These are phyloP conservation scores for Ochropleura plecta DNA, from an alignment of 2,888 invertebrate genomes.

Conservation along the genomic window DNA sequence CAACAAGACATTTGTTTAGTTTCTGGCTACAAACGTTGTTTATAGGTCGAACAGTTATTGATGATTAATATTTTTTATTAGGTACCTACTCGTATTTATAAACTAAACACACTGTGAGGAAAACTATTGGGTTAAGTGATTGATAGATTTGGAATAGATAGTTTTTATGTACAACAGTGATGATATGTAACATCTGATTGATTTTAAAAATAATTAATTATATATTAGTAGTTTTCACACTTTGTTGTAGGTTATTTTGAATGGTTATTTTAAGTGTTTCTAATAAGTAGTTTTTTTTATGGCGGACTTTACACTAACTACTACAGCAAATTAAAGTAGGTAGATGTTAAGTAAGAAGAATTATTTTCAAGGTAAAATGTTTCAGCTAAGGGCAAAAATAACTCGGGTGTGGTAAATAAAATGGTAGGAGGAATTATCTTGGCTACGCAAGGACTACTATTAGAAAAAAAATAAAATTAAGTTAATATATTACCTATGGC, in stretches of 20 bases:
- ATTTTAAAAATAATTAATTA: slow-evolving; percentile 12
- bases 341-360: slow-evolving; percentile 59
- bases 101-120: slow-evolving; percentile 34
- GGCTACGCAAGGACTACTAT: slow-evolving; percentile 80
- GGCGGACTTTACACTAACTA: slow-evolving; percentile 62
- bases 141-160: slow-evolving; percentile 33
- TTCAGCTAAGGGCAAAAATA: slow-evolving; percentile 64
- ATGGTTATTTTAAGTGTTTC: slow-evolving; percentile 28
- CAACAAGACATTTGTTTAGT: slow-evolving; percentile 24
- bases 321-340: slow-evolving; percentile 66
- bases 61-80: slow-evolving; percentile 25
- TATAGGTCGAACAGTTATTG: slow-evolving; percentile 4
- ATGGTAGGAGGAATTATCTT: slow-evolving; percentile 67
- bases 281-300: slow-evolving; percentile 50
- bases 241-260: slow-evolving; percentile 17
- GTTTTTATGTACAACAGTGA: slow-evolving; percentile 50
- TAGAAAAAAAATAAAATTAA: slow-evolving; percentile 78
- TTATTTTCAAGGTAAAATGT: slow-evolving; percentile 57
- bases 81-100: slow-evolving; percentile 13
- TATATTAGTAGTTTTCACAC: slow-evolving; percentile 29
- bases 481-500: slow-evolving; percentile 88
- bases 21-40: slow-evolving; percentile 8
- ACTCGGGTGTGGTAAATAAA: slow-evolving; percentile 65
- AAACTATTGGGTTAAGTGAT: slow-evolving; percentile 36
- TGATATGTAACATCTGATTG: slow-evolving; percentile 24